These are phyloP conservation scores for Drosophila lowei DNA, from an alignment of 1,140 invertebrate genomes.

Conservation along the genomic window DNA sequence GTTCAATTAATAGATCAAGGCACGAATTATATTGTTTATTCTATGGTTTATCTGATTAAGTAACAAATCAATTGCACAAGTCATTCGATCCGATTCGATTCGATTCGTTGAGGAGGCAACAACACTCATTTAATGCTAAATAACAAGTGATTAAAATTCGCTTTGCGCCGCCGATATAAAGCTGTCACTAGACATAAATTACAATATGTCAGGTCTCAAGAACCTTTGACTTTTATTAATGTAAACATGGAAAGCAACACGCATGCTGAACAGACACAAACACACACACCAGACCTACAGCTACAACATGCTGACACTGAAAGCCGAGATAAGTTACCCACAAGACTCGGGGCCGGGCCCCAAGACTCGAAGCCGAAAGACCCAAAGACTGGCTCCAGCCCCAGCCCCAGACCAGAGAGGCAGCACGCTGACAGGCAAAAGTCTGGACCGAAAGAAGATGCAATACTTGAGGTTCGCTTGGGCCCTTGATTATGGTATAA, in stretches of 20 bases:
- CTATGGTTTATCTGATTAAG: conserved; percentile 16
- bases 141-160: conserved; percentile 81
- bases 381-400: not conserved
- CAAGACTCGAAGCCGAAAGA: conserved; percentile 7
- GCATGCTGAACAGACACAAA: conserved; percentile 44
- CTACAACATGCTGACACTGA: conserved; percentile 61
- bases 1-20: not conserved
- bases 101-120: conserved; percentile 48
- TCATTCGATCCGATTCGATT: conserved; percentile 42
- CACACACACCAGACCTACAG: conserved; percentile 29
- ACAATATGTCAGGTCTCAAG: conserved; percentile 79
- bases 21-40: no score
- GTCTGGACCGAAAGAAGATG: conserved; percentile 58
- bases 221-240: conserved; percentile 82
- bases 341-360: conserved; percentile 14
- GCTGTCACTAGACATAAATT: conserved; percentile 82
- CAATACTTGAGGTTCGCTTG: conserved; percentile 60
- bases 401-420: conserved; percentile 9
- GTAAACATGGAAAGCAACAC: conserved; percentile 81
- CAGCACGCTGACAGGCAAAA: conserved; percentile 48
- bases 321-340: conserved; percentile 69
- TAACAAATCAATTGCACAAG: conserved; percentile 41
- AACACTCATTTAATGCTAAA: conserved; percentile 75
- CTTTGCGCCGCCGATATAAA: conserved; percentile 71
- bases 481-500: conserved; percentile 59